Evolutionary conservation across 2,113 vertebrate genomes (phyloP).

Genomic region (Anguilla japonica): DNA sequence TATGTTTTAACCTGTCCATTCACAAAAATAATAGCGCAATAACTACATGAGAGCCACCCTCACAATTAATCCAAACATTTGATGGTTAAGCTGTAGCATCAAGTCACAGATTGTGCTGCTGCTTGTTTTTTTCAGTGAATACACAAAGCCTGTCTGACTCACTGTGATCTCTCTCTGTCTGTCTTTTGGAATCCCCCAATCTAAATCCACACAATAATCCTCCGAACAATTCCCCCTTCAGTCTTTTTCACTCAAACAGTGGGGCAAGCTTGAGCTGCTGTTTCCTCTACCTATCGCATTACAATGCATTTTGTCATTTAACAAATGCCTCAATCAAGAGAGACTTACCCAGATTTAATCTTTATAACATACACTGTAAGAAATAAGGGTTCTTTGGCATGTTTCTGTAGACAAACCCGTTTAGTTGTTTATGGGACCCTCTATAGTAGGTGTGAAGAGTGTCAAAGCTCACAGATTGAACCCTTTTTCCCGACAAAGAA

Average conservation of each 20-base stretch:
- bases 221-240: neutral
- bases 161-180: neutral
- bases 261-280: neutral
- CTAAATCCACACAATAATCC: neutral
- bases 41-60: slow-evolving; percentile 18
- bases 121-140: neutral
- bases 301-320: neutral
- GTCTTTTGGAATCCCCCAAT: neutral
- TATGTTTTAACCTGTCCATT: slow-evolving; percentile 3
- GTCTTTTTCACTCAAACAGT: neutral
- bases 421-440: too few relatives aligned
- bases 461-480: too few relatives aligned
- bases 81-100: slow-evolving; percentile 8
- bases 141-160: neutral
- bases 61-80: slow-evolving; percentile 29
- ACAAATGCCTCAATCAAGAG: too few relatives aligned
- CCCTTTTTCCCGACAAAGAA: too few relatives aligned
- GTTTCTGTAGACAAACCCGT: too few relatives aligned
- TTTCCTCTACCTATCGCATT: neutral
- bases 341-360: too few relatives aligned
- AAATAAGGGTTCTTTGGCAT: too few relatives aligned
- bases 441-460: too few relatives aligned
- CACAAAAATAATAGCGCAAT: slow-evolving; percentile 27
- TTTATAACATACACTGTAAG: too few relatives aligned
- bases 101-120: neutral